Conservation (phyloP, 2,113 vertebrate genomes). For the Bungarus multicinctus region DNA sequence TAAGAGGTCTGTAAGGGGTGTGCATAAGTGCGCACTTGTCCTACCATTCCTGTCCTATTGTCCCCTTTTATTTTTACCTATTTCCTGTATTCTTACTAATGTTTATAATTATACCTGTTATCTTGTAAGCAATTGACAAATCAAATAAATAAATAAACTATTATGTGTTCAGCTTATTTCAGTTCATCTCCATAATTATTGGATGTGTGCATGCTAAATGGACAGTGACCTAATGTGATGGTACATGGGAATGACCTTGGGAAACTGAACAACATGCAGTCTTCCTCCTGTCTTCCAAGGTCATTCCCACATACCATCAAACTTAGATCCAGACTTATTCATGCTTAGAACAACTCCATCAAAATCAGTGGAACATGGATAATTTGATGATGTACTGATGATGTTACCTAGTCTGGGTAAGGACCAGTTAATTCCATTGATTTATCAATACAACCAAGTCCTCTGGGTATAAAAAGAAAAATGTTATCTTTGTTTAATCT, state of each 20-base stretch:
- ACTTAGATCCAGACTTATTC: neutral
- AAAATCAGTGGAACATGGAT: neutral
- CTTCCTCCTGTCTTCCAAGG: too few species aligned
- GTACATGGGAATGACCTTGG: too few species aligned
- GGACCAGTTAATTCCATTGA: neutral
- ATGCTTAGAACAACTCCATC: neutral
- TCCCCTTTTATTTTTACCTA: too few species aligned
- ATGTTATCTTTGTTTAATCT: neutral
- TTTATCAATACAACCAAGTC: neutral
- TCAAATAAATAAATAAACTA: rapidly evolving
- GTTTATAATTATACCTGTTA: too few species aligned
- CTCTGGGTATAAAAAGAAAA: neutral
- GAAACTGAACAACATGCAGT: too few species aligned
- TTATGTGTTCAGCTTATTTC: neutral
- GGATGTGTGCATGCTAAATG: neutral
- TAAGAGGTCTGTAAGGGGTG: too few species aligned
- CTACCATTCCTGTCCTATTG: too few species aligned
- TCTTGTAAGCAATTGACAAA: too few species aligned
- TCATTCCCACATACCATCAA: too few species aligned
- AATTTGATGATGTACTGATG: neutral
- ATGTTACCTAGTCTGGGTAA: neutral
- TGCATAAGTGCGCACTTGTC: too few species aligned
- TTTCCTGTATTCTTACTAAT: too few species aligned
- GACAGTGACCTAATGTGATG: neutral
- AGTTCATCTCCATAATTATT: neutral